These are phyloP conservation scores for Simalia tracyae DNA, from an alignment of 2,797 vertebrate genomes.

Conservation along the genomic window DNA sequence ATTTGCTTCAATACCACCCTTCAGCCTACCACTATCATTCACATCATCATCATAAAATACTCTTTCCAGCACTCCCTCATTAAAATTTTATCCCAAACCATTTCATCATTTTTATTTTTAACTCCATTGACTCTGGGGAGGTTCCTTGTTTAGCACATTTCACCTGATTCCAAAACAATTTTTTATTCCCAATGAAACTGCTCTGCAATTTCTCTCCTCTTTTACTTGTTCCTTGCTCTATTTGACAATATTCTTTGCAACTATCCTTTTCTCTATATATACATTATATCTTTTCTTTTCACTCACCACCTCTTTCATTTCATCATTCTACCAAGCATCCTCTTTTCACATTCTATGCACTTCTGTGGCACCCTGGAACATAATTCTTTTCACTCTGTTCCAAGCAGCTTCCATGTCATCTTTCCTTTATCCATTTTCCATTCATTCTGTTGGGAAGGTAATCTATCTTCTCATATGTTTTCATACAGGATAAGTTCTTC, in stretches of 20 bases:
- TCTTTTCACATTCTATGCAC: not conserved
- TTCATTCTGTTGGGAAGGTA: not conserved
- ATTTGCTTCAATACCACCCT: not conserved
- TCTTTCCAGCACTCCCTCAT: not conserved
- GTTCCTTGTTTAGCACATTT: not conserved
- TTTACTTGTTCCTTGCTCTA: not conserved
- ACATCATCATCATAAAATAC: not conserved
- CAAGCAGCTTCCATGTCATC: not conserved
- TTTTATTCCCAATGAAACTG: not conserved
- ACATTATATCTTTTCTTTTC: not conserved
- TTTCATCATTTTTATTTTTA: not conserved
- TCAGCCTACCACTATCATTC: not conserved
- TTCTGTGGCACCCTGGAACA: not conserved
- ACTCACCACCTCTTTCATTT: not conserved
- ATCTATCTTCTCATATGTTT: not conserved
- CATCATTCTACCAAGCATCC: not conserved
- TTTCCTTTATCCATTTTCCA: not conserved
- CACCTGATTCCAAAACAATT: not conserved
- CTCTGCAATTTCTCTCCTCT: not conserved
- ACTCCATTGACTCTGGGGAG: not conserved
- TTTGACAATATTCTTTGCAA: not conserved
- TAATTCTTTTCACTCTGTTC: not conserved
- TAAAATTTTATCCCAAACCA: not conserved
- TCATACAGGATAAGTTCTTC: not conserved
- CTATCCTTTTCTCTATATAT: not conserved